These are phyloP conservation scores for Argynnis bischoffii DNA, from an alignment of 2,888 invertebrate genomes.

Conservation along the genomic window DNA sequence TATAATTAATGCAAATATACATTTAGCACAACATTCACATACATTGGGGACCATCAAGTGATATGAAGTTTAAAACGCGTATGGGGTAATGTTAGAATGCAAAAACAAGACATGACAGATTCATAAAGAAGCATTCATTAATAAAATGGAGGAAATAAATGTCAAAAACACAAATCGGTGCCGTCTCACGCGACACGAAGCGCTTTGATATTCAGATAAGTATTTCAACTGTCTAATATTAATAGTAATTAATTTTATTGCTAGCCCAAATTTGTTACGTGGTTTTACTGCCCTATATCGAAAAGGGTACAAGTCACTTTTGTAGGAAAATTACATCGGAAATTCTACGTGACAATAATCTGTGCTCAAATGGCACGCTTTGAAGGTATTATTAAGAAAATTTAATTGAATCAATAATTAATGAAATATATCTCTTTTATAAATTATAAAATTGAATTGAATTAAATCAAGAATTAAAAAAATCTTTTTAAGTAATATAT, in stretches of 20 bases:
- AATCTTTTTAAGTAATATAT: background rate
- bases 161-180: constrained; percentile 44
- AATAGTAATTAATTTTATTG: background rate
- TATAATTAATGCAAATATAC: background rate
- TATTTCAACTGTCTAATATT: background rate
- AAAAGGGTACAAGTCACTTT: too few relatives aligned
- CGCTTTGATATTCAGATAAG: constrained; percentile 35
- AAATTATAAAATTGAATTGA: too few relatives aligned
- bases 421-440: too few relatives aligned
- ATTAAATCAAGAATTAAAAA: background rate
- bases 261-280: background rate
- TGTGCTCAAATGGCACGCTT: too few relatives aligned
- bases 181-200: constrained; percentile 59
- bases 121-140: constrained; percentile 22
- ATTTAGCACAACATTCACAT: constrained; percentile 15
- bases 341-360: too few relatives aligned
- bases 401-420: too few relatives aligned
- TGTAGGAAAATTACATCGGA: background rate
- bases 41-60: background rate
- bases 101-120: constrained; percentile 18
- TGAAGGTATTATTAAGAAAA: too few relatives aligned
- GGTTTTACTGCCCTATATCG: constrained; percentile 20
- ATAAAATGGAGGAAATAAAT: constrained; percentile 4
- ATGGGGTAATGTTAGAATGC: constrained; percentile 19
- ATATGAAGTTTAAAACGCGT: background rate